Base-by-base conservation (phyloP, 2,888 invertebrate genomes). In the Zonitis immaculata region DNA sequence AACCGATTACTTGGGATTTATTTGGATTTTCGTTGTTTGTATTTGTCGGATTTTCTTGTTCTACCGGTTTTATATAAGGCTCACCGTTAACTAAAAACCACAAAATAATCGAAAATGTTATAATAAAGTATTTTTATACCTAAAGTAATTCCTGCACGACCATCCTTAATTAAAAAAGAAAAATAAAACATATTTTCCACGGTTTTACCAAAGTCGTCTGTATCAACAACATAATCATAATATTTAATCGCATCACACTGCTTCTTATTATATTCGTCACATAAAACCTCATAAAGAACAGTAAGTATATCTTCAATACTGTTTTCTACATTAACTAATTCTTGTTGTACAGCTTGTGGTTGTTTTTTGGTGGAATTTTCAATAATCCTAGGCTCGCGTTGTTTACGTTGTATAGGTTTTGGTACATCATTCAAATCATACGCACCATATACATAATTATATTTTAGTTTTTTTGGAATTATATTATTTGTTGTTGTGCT, bases 171-270 rank as follows among this genome's bases (percentile, higher is more conserved):
- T 3, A 86, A 75, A 73, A 85, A 86, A 0, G 85, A 80, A n/a
- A 82, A 75, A 62, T 85, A 79, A 72, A 86, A 81, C 39, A 85
- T 78, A 65, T 86, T 86, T 75, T 86, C 84, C 0, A 86, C 76
- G 25, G 84, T 82, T 48, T 76, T 74, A 1, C 79, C 74, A 76
- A 84, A 86, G 72, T 80, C 79, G 26, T 66, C 65, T 0, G 84
- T 84, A 69, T 86, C 80, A 52, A 85, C 67, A 14, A 84, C 79
- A 8, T 81, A 69, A 63, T 80, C 76, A 72, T 81, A 85, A 69
- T 83, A 85, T 61, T 79, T 78, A 3, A 86, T 71, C 0, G 83
- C 79, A 26, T 71, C 52, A 2, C 64, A 52, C 3, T 73, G 57
- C 55, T 76, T 75, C 2, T 68, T 68, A 42, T 74, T 74, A 66